phyloP scores from a whole-genome alignment of 2,888 invertebrate genomes.

The Himalopsyche tibetana region DNA sequence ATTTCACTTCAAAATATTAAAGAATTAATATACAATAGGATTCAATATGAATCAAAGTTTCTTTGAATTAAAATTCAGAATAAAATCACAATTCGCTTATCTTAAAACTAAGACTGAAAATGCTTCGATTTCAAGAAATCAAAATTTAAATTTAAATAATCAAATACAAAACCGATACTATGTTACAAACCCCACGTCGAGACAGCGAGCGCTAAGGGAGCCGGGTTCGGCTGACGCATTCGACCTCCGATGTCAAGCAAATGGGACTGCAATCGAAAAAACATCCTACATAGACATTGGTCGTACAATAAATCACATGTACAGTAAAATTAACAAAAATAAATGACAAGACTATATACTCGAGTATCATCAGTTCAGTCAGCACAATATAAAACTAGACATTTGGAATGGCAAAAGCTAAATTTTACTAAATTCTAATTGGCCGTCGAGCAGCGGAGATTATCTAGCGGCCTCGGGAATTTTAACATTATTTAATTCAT shows the following conservation, averaged over 20 bases:
- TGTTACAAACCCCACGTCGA: conserved; percentile 49
- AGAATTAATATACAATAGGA: conserved; percentile 48
- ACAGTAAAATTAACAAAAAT: neutral
- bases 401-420: conserved; percentile 22
- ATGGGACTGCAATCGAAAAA: conserved; percentile 63
- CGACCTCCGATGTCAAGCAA: conserved; percentile 47
- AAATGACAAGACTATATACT: conserved; percentile 1
- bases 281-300: conserved; percentile 49
- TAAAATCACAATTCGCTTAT: conserved; percentile 41
- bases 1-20: conserved; percentile 38
- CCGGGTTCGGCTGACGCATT: conserved; percentile 18
- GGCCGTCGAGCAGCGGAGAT: neutral
- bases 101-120: conserved; percentile 43
- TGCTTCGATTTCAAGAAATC: conserved; percentile 39
- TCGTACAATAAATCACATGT: conserved; percentile 10
- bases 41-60: conserved; percentile 64
- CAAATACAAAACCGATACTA: conserved; percentile 59
- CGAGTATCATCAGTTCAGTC: conserved; percentile 43
- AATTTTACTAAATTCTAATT: neutral
- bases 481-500: conserved; percentile 77
- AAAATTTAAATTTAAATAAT: conserved; percentile 40
- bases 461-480: conserved; percentile 52
- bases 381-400: conserved; percentile 29
- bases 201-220: conserved; percentile 10
- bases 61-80: conserved; percentile 47